A percentile compares a stretch with the other conserved stretches of the same genome.
Conservation (phyloP, 2,888 invertebrate genomes). For the Trachelus tabidus region DNA sequence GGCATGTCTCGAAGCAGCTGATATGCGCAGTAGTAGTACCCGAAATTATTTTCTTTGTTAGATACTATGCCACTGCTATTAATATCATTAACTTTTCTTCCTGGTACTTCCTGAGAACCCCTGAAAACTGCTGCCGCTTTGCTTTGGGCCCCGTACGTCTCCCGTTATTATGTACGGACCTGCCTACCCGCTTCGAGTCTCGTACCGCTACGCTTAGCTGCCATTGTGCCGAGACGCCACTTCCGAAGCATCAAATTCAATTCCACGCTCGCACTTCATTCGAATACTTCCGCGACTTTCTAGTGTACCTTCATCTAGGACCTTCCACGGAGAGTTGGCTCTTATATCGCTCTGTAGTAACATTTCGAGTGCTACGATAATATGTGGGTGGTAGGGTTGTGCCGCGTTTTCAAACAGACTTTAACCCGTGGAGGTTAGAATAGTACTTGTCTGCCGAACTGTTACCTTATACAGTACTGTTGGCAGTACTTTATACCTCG, state of each 20-base stretch:
- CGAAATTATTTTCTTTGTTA: not conserved
- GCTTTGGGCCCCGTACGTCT: not conserved
- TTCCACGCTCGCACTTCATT: constrained; percentile 33
- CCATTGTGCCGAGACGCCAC: constrained; percentile 62
- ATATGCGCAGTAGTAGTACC: constrained; percentile 51
- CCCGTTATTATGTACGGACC: constrained; percentile 5
- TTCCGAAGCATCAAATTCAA: constrained; percentile 61
- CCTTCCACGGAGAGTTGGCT: not conserved
- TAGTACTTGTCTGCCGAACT: constrained; percentile 30
- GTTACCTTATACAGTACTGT: not conserved
- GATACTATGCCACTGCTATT: not conserved
- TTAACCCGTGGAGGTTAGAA: constrained; percentile 42
- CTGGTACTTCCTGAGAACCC: constrained; percentile 16
- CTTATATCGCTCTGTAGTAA: not conserved
- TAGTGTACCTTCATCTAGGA: not conserved
- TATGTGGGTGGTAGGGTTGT: constrained; percentile 8
- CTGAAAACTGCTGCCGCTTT: not conserved
- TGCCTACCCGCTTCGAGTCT: constrained; percentile 32
- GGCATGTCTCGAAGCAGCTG: constrained; percentile 51
- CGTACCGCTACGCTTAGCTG: constrained; percentile 60
- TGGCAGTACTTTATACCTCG: not conserved
- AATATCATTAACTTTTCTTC: not conserved
- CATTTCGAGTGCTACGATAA: not conserved
- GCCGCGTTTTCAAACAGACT: constrained; percentile 13
- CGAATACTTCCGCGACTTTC: not conserved